phyloP scores from a whole-genome alignment of 2,888 invertebrate genomes.

The Axea sp. region DNA sequence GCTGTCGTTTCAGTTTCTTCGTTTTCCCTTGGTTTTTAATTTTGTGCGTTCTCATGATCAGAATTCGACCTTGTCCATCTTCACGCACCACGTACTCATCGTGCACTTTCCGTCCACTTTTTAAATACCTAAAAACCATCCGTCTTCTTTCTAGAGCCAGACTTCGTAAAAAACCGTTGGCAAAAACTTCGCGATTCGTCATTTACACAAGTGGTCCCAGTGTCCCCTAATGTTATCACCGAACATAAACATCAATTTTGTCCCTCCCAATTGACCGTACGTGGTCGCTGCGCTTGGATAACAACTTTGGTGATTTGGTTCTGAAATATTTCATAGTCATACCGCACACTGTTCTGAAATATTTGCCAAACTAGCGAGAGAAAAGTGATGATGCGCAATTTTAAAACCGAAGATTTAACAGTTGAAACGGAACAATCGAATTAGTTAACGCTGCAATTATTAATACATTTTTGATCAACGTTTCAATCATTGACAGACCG shows the following conservation, averaged over 20 bases:
- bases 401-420: no score
- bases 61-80: conserved; percentile 44
- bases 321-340: neutral
- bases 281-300: neutral
- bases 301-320: neutral
- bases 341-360: no score
- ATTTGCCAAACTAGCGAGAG: no score
- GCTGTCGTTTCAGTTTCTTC: conserved; percentile 30
- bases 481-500: no score
- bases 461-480: no score
- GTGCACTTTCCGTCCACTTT: neutral
- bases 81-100: neutral
- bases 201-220: conserved; percentile 13
- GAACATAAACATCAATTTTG: conserved; percentile 38
- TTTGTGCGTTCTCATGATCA: conserved; percentile 48
- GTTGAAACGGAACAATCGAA: no score
- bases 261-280: conserved; percentile 14
- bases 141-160: neutral
- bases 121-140: conserved; percentile 4
- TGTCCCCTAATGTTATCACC: conserved; percentile 24
- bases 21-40: conserved; percentile 29
- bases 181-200: conserved; percentile 6
- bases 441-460: no score
- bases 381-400: no score
- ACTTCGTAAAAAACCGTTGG: conserved; percentile 2